Conservation (phyloP, 2,797 vertebrate genomes). For the Clarias platycephalus region DNA sequence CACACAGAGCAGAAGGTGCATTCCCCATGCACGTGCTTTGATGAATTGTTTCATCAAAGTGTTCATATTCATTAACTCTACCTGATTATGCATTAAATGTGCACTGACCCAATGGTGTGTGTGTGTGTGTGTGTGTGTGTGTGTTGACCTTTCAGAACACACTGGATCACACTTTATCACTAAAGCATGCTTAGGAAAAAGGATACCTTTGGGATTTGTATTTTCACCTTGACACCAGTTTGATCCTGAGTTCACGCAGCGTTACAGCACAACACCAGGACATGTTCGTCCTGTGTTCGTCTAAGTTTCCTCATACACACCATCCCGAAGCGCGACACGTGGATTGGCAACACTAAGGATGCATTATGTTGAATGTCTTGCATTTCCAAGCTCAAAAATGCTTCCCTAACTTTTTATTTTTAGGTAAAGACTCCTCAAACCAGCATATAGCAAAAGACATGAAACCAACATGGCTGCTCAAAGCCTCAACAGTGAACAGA, state of each 20-base stretch:
- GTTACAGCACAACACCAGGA: too few species aligned
- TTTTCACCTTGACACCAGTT: neutral
- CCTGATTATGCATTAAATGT: too few species aligned
- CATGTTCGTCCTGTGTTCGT: neutral
- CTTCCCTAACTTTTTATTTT: neutral
- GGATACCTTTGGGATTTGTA: neutral
- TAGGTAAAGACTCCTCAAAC: neutral
- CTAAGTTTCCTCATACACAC: neutral
- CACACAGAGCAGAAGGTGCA: neutral
- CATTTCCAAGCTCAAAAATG: neutral
- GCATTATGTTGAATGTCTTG: neutral
- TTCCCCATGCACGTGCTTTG: neutral
- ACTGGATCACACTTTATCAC: neutral
- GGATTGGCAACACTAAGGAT: too few species aligned
- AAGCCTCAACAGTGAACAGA: neutral
- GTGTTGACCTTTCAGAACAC: conserved; percentile 15
- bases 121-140: neutral
- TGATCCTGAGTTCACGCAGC: neutral
- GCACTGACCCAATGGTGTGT: neutral
- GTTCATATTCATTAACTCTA: neutral
- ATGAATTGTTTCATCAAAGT: neutral
- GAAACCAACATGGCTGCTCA: neutral
- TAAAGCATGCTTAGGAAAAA: too few species aligned
- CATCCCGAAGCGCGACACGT: too few species aligned
- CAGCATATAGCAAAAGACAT: neutral